phyloP scores from a whole-genome alignment of 1,140 invertebrate species.

The Trypoxylus dichotomus region DNA sequence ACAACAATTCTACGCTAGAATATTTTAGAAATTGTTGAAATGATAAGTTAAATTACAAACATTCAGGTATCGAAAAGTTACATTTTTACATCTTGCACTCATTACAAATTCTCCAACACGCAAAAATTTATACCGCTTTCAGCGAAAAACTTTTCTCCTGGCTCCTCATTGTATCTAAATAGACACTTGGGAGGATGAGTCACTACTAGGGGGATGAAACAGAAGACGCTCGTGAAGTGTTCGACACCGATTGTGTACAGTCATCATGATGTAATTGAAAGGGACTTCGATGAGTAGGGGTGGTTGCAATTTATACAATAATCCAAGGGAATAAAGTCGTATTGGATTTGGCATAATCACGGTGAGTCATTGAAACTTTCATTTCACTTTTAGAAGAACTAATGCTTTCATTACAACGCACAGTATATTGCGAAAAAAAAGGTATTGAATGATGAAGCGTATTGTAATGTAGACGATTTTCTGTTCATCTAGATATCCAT shows the following conservation, averaged over 20 bases:
- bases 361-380: neutral
- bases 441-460: neutral
- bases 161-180: too few species aligned
- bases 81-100: too few species aligned
- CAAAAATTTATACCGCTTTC: too few species aligned
- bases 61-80: too few species aligned
- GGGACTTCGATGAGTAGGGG: neutral
- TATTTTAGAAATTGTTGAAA: too few species aligned
- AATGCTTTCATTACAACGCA: too few species aligned
- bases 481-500: neutral
- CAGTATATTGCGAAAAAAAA: neutral
- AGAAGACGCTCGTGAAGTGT: neutral
- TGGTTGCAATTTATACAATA: conserved; percentile 8
- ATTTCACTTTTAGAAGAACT: neutral
- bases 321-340: neutral
- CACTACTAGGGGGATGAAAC: neutral
- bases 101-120: too few species aligned
- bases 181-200: neutral
- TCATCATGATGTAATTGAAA: conserved; percentile 12
- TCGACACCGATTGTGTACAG: conserved; percentile 12
- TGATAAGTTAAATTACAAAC: too few species aligned
- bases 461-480: neutral
- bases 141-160: too few species aligned
- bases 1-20: too few species aligned
- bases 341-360: neutral